phyloP scores from a whole-genome alignment of 1,140 invertebrate species.

The Portunus trituberculatus region DNA sequence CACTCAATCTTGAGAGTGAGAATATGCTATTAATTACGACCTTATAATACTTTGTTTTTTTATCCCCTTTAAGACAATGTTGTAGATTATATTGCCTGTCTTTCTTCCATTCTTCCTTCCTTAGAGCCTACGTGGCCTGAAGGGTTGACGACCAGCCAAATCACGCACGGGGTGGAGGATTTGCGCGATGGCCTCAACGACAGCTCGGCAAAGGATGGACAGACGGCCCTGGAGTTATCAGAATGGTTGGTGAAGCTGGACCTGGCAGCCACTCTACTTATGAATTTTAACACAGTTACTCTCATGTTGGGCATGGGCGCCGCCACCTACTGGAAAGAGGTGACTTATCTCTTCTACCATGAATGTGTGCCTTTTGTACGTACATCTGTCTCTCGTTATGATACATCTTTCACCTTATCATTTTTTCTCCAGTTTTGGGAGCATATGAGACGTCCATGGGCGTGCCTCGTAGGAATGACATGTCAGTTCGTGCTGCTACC shows the following conservation, averaged over 20 bases:
- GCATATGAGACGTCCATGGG: slow-evolving; percentile 57
- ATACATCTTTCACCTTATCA: neutral
- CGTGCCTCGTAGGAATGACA: slow-evolving; percentile 39
- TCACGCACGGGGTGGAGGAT: no score
- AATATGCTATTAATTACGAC: no score
- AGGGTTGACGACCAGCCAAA: neutral
- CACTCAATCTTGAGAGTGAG: no score
- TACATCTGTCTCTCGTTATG: neutral
- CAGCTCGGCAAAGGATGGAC: neutral
- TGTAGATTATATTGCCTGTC: neutral
- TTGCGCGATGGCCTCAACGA: neutral
- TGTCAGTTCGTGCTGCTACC: slow-evolving; percentile 66
- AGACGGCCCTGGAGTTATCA: neutral
- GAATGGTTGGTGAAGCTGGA: slow-evolving; percentile 29
- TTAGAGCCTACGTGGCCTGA: neutral
- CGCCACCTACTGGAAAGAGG: slow-evolving; percentile 69
- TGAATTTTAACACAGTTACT: slow-evolving; percentile 39
- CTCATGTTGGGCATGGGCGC: slow-evolving; percentile 61
- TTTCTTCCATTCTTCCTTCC: neutral
- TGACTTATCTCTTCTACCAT: neutral
- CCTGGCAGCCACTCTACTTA: neutral
- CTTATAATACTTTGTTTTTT: no score
- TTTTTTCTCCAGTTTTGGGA: slow-evolving; percentile 46
- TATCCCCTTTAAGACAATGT: no score
- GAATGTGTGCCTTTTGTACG: neutral